Conservation (phyloP, 2,888 invertebrate species). For the Hyles lineata region DNA sequence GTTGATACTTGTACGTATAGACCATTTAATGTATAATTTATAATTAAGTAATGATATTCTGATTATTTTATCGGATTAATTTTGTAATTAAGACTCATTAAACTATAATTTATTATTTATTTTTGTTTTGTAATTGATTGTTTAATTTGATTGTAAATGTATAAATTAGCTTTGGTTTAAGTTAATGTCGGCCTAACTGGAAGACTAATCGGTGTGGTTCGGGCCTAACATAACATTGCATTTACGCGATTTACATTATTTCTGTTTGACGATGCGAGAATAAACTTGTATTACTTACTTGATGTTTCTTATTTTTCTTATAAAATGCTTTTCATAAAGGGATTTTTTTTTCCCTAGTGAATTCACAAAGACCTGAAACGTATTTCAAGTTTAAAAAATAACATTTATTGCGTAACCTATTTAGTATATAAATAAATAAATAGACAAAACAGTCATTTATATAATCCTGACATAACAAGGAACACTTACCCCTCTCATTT, state of each 20-base stretch:
- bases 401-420: neutral
- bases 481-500: too few species aligned
- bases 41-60: slow-evolving; percentile 54
- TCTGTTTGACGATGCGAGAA: slow-evolving; percentile 76
- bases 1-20: slow-evolving; percentile 77
- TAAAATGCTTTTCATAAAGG: slow-evolving; percentile 22
- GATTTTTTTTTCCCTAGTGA: neutral
- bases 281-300: slow-evolving; percentile 75
- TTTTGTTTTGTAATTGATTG: slow-evolving; percentile 54
- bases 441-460: too few species aligned
- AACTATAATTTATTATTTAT: slow-evolving; percentile 50
- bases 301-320: slow-evolving; percentile 30
- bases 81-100: slow-evolving; percentile 32
- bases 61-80: slow-evolving; percentile 43
- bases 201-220: slow-evolving; percentile 47
- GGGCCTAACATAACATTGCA: slow-evolving; percentile 51
- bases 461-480: too few species aligned
- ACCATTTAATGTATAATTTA: slow-evolving; percentile 70
- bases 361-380: too few species aligned
- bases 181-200: slow-evolving; percentile 48
- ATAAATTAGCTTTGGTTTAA: slow-evolving; percentile 44
- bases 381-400: neutral
- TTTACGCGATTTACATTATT: slow-evolving; percentile 41
- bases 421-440: too few species aligned
- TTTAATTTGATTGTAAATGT: slow-evolving; percentile 47